Evolutionary conservation across 1,140 invertebrate species (phyloP).

Genomic region (Wiebesia pumilae): DNA sequence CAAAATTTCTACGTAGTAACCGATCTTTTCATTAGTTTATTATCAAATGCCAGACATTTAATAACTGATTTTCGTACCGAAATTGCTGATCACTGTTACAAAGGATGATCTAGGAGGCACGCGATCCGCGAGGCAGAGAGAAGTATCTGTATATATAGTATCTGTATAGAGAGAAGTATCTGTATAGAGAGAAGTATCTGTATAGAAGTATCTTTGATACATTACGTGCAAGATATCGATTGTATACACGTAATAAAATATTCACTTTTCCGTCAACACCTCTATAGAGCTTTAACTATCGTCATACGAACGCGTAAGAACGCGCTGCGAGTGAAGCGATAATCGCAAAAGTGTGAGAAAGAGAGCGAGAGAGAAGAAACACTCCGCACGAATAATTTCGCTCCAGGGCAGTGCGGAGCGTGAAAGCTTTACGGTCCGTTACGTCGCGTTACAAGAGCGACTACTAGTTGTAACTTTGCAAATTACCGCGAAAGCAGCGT

Average conservation of each 20-base stretch:
- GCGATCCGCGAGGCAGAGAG: too few relatives aligned
- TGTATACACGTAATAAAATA: too few relatives aligned
- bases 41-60: too few relatives aligned
- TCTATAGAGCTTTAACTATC: background rate
- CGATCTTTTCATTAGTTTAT: too few relatives aligned
- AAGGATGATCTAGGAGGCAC: too few relatives aligned
- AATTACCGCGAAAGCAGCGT: constrained; percentile 40
- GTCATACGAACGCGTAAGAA: background rate
- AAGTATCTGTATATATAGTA: too few relatives aligned
- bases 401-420: constrained; percentile 2
- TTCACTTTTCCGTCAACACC: background rate
- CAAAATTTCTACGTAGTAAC: background rate
- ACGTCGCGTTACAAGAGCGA: constrained; percentile 36
- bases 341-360: background rate
- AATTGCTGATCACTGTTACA: too few relatives aligned
- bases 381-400: constrained; percentile 29
- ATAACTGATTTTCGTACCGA: too few relatives aligned
- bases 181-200: too few relatives aligned
- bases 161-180: too few relatives aligned
- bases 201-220: too few relatives aligned
- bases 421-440: constrained; percentile 44
- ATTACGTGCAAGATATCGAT: too few relatives aligned
- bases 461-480: constrained; percentile 44
- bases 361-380: background rate
- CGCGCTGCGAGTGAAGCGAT: background rate